These are phyloP conservation scores for Lacanobia wlatinum DNA, from an alignment of 2,888 invertebrate genomes.

Conservation along the genomic window DNA sequence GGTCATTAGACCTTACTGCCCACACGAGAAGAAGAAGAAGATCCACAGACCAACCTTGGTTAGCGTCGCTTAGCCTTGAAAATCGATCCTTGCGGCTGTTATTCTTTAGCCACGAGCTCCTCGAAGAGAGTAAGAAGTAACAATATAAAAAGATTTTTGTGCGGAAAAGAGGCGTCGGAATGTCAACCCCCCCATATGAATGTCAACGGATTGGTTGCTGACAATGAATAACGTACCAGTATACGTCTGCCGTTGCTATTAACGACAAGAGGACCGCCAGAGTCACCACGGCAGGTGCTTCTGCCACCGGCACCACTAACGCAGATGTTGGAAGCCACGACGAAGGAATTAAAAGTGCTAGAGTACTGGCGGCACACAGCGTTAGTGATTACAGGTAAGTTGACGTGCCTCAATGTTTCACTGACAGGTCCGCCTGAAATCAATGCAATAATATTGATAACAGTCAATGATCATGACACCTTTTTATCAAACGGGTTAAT, in stretches of 20 bases:
- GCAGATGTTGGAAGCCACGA: constrained; percentile 71
- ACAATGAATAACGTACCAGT: constrained; percentile 63
- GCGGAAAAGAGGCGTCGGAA: too few relatives aligned
- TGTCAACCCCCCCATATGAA: too few relatives aligned
- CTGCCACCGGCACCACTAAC: constrained; percentile 67
- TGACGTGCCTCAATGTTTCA: constrained; percentile 19
- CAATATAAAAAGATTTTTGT: too few relatives aligned
- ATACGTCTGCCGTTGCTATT: constrained; percentile 20
- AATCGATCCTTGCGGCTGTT: too few relatives aligned
- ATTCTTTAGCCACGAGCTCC: too few relatives aligned
- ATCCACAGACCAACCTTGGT: too few relatives aligned
- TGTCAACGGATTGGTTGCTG: neutral
- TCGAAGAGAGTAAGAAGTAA: too few relatives aligned
- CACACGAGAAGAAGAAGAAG: too few relatives aligned
- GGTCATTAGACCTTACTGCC: too few relatives aligned
- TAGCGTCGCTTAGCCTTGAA: too few relatives aligned
- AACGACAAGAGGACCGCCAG: constrained; percentile 72
- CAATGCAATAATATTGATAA: neutral
- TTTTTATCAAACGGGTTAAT: too few relatives aligned
- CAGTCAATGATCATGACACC: too few relatives aligned
- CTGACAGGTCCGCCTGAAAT: constrained; percentile 13
- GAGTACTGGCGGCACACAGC: constrained; percentile 9
- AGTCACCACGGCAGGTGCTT: constrained; percentile 70
- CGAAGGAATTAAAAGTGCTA: neutral
- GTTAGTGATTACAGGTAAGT: constrained; percentile 29